A percentile compares a stretch with the other conserved stretches of the same genome.
phyloP scores from a whole-genome alignment of 1,140 invertebrate species.

The Calliphora vicina region DNA sequence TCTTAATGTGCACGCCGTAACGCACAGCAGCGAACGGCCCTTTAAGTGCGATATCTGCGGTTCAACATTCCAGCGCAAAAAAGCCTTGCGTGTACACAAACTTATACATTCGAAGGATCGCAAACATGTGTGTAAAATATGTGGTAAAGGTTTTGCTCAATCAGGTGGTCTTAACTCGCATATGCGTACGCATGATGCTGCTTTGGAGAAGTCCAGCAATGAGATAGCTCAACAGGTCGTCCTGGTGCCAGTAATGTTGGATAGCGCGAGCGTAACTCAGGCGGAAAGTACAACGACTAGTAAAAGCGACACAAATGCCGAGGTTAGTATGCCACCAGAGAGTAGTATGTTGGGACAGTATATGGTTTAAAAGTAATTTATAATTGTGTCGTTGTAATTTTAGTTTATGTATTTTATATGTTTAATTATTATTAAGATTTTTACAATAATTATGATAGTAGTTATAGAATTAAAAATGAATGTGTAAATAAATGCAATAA shows the following conservation, averaged over 20 bases:
- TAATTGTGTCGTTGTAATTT: not conserved
- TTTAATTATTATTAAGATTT: not conserved
- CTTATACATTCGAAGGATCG: conserved; percentile 64
- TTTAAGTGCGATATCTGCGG: conserved; percentile 66
- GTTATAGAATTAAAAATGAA: too few species aligned
- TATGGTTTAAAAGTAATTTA: not conserved
- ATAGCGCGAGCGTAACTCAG: too few species aligned
- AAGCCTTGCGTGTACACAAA: conserved; percentile 57
- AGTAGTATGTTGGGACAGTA: not conserved
- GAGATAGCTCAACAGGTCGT: not conserved
- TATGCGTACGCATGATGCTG: conserved; percentile 63
- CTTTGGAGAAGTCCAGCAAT: not conserved
- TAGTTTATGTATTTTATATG: not conserved
- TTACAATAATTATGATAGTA: not conserved
- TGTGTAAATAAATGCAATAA: not conserved
- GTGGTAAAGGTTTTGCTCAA: conserved; percentile 68
- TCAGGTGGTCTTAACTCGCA: conserved; percentile 68
- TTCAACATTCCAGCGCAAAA: conserved; percentile 56
- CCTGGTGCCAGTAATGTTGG: not conserved
- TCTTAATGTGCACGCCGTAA: conserved; percentile 61
- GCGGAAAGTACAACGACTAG: not conserved
- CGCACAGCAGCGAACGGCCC: conserved; percentile 65
- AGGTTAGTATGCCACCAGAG: not conserved
- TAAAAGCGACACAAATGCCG: not conserved
- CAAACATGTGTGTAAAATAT: conserved; percentile 67